Base-by-base conservation (phyloP, 2,888 invertebrate genomes). In the Phyto melanocephala region DNA sequence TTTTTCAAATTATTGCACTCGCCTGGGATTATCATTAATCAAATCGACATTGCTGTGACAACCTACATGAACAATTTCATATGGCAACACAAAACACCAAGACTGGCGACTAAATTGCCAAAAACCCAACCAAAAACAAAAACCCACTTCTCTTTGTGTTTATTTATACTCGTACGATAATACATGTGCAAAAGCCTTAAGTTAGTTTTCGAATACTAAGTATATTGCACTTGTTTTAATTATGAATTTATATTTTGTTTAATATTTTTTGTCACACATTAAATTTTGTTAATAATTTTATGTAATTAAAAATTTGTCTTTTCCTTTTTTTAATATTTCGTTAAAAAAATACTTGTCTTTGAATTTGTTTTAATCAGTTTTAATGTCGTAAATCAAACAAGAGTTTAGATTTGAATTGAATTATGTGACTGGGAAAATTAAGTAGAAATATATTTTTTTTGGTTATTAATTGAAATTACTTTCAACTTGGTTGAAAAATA, bases 31-130 rank as follows among this genome's bases (percentile, higher is more conserved):
- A 79, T 82, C 82, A 82, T 82, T 82, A 82, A 82, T 82, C 82
- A 82, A 82, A 82, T 79, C 82, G 79, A 79, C 82, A 76, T 71
- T 82, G 79, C 79, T 82, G 75, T 82, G 82, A 82, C 82, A 82
- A 79, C 82, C 82, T 82, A 82, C 82, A 79, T 82, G 82, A 79
- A 82, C 82, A 82, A 54, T 77, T 79, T 56, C 60, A 79, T 79
- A 79, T 79, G 67, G 35, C 67, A 74, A 74, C 10, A 60, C 5
- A 1, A 58, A 13, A n/a, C 17, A 65, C n/a, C 67, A 74, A 58
- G 72, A 79, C 72, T 79, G 72, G 72, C 79, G 60, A 67, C 79
- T 72, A 15, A 63, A 50, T 56, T 63, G 56, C 52, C 65, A 78
- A 71, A 77, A 65, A 45, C 28, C 20, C 42, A n/a, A 56, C 4